Evolutionary conservation across 1,140 invertebrate genomes (phyloP).

Genomic region (Drosophila ogumai): DNA sequence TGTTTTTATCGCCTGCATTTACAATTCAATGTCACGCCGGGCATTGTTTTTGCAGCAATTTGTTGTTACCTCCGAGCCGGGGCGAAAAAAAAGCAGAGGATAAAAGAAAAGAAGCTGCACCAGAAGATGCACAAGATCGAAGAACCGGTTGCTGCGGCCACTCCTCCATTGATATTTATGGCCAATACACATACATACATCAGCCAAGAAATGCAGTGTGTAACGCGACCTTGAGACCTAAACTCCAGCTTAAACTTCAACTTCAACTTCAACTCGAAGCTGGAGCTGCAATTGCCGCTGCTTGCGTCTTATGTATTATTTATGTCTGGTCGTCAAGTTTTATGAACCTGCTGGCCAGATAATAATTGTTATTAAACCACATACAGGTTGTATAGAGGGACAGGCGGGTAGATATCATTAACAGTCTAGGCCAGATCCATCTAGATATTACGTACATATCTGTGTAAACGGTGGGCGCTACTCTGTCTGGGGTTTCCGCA

Average conservation of each 20-base stretch:
- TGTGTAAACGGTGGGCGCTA: slow-evolving; percentile 26
- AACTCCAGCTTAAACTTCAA: slow-evolving; percentile 23
- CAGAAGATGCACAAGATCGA: slow-evolving; percentile 42
- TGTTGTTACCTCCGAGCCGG: slow-evolving; percentile 45
- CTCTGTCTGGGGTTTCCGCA: slow-evolving; percentile 29
- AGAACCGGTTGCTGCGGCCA: slow-evolving; percentile 54
- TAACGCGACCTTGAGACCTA: slow-evolving; percentile 41
- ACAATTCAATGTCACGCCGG: slow-evolving; percentile 73
- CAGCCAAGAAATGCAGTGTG: slow-evolving; percentile 35
- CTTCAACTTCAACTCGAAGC: slow-evolving; percentile 1
- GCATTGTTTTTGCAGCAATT: slow-evolving; percentile 34
- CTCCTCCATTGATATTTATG: slow-evolving; percentile 15
- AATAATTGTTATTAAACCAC: slow-evolving; percentile 52
- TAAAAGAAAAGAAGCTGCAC: slow-evolving; percentile 17
- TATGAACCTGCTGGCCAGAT: slow-evolving; percentile 31
- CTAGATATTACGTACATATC: slow-evolving; percentile 13
- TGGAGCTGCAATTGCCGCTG: slow-evolving; percentile 43
- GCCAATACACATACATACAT: background rate
- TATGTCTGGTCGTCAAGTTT: slow-evolving; percentile 37
- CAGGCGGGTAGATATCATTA: slow-evolving; percentile 19
- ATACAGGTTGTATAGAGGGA: slow-evolving; percentile 26
- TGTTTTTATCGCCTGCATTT: slow-evolving; percentile 63
- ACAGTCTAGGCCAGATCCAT: slow-evolving; percentile 47
- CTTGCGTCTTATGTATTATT: slow-evolving; percentile 36
- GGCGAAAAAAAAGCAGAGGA: slow-evolving; percentile 15